Evolutionary conservation across 2,888 invertebrate species (phyloP).

Genomic region (Cheilosia impressa): DNA sequence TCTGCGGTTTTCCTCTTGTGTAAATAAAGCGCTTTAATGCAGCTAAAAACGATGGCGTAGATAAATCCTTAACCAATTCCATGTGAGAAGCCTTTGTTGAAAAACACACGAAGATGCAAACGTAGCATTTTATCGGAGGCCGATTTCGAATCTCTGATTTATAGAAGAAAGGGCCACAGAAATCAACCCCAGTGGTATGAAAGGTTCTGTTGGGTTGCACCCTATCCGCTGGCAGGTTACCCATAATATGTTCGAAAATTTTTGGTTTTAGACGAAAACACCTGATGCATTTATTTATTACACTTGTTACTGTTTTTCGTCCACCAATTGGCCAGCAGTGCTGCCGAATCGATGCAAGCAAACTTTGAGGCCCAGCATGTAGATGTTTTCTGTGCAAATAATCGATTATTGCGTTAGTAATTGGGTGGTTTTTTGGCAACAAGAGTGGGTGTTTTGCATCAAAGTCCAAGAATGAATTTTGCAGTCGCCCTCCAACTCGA

Average conservation of each 20-base stretch:
- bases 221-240: conserved; percentile 35
- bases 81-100: too few relatives aligned
- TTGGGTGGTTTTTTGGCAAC: conserved; percentile 43
- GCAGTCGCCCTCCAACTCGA: conserved; percentile 15
- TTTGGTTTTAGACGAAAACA: conserved; percentile 28
- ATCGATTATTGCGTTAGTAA: conserved; percentile 51
- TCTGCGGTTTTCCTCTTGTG: too few relatives aligned
- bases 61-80: too few relatives aligned
- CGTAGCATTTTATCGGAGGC: too few relatives aligned
- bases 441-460: conserved; percentile 50
- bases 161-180: conserved; percentile 65
- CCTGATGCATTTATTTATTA: conserved; percentile 54
- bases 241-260: conserved; percentile 57
- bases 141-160: conserved; percentile 51
- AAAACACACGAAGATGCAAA: too few relatives aligned
- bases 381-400: conserved; percentile 60
- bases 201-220: conserved; percentile 23
- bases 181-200: conserved; percentile 52
- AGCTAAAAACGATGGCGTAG: too few relatives aligned
- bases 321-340: conserved; percentile 70
- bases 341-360: conserved; percentile 59
- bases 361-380: conserved; percentile 30
- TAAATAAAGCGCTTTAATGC: too few relatives aligned
- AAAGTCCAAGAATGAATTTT: conserved; percentile 16
- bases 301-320: conserved; percentile 31